phyloP scores from a whole-genome alignment of 1,140 invertebrate genomes.

The Ylistrum balloti region DNA sequence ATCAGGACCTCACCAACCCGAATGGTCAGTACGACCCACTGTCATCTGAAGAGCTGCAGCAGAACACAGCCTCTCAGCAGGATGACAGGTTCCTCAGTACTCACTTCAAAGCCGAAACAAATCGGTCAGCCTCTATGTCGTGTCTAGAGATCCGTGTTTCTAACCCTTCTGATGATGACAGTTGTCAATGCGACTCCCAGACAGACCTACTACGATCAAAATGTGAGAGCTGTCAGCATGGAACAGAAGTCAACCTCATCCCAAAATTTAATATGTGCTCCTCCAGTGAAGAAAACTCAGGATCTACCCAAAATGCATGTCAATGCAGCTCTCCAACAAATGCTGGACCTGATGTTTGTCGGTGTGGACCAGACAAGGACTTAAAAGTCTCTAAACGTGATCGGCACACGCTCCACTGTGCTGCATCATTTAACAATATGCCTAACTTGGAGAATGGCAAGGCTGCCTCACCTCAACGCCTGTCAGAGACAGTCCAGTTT shows the following conservation, averaged over 20 bases:
- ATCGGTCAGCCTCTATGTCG: slow-evolving; percentile 19
- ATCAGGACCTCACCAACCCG: neutral
- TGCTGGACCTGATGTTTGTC: neutral
- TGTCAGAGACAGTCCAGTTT: slow-evolving; percentile 50
- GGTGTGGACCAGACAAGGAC: neutral
- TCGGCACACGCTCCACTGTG: neutral
- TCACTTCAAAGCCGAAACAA: neutral
- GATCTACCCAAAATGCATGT: neutral
- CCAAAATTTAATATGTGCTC: neutral
- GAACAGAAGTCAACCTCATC: neutral
- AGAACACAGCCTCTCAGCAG: neutral
- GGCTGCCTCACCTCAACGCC: neutral
- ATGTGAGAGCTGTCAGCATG: neutral
- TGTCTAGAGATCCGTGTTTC: neutral
- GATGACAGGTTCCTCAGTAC: neutral
- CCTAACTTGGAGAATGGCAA: neutral
- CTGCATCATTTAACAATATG: slow-evolving; percentile 30
- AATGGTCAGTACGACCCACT: neutral
- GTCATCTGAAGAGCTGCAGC: neutral
- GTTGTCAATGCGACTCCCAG: neutral
- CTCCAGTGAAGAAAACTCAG: neutral
- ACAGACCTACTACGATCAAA: neutral
- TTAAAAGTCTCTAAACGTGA: neutral
- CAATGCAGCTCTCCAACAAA: neutral
- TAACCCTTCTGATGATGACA: neutral